Conservation (phyloP, 2,888 invertebrate species). For the Antheraea assamensis region DNA sequence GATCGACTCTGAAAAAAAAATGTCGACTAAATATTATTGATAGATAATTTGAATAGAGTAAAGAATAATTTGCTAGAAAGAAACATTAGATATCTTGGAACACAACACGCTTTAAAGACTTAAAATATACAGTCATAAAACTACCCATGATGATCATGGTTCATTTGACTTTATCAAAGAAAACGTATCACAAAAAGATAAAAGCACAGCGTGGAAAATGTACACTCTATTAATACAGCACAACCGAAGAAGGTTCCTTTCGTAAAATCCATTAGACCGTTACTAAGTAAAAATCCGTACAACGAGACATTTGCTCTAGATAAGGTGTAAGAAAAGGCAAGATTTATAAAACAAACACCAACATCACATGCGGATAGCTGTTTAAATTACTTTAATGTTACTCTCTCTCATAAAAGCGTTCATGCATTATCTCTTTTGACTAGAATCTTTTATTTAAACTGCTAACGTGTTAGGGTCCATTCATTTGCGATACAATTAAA, state of each 20-base stretch:
- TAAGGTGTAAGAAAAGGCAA: constrained; percentile 18
- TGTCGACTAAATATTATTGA: no score
- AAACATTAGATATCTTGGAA: not conserved
- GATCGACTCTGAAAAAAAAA: no score
- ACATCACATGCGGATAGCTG: not conserved
- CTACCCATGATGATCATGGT: not conserved
- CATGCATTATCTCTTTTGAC: constrained; percentile 32
- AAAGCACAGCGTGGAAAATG: not conserved
- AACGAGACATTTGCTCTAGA: constrained; percentile 15
- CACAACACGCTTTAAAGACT: not conserved
- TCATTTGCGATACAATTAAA: constrained; percentile 39
- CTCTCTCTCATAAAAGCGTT: constrained; percentile 27
- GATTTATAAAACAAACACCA: not conserved
- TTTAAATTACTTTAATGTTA: constrained; percentile 17
- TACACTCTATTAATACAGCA: not conserved
- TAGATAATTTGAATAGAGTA: not conserved
- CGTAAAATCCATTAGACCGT: not conserved
- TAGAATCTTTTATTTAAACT: constrained; percentile 39
- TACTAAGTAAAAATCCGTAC: not conserved
- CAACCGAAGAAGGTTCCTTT: not conserved
- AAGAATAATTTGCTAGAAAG: not conserved
- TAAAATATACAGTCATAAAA: not conserved
- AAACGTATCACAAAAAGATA: not conserved
- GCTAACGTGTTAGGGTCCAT: constrained; percentile 42
- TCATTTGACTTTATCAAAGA: not conserved